Base-by-base conservation (phyloP, 2,797 vertebrate genomes). In the Schizopygopsis malacanthus region DNA sequence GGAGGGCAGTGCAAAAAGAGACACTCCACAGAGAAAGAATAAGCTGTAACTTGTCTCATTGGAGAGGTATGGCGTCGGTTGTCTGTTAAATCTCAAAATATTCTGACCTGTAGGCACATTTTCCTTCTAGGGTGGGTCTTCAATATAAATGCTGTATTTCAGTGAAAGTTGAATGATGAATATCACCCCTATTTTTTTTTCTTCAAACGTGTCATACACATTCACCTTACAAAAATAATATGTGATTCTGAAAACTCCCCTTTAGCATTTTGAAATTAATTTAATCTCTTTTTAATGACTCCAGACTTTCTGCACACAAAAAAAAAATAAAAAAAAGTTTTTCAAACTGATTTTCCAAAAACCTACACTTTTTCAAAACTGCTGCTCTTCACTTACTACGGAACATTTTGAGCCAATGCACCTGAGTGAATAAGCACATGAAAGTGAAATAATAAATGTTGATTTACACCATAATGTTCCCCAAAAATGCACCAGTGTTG, bases 1-100 rank as follows among this genome's bases (percentile, higher is more conserved):
- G 71, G 41, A 70, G 85, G 83, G 76, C 54, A 52, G 73, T 61
- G 76, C 8, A 61, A 80, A n/a, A 82, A 71, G 22, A 82, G 61
- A 67, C n/a, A 52, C 15, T 56, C 15, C 50, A 4, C 63, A 59
- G 10, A 79, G 15, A 39, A 25, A 41, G 28, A 65, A 85, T 81
- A 50, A 25, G 84, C 54, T 72, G 52, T 52, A 50, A 75, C 84
- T 85, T 75, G 76, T 59, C 67, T 59, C 10, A 12, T 41, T 81
- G 37, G 4, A 45, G 33, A 37, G 81, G 22, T 52, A 56, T 50
- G 28, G 76, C 80, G 59, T 69, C 28, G 43, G 78, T 73, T 85
- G 84, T 85, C 77, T 41, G 69, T 65, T 75, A 65, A 75, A 85
- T 20, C 6, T 75, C n/a, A 63, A 81, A 75, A 65, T 52, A 22